phyloP scores from a whole-genome alignment of 2,113 vertebrate genomes.

The Camelus bactrianus region DNA sequence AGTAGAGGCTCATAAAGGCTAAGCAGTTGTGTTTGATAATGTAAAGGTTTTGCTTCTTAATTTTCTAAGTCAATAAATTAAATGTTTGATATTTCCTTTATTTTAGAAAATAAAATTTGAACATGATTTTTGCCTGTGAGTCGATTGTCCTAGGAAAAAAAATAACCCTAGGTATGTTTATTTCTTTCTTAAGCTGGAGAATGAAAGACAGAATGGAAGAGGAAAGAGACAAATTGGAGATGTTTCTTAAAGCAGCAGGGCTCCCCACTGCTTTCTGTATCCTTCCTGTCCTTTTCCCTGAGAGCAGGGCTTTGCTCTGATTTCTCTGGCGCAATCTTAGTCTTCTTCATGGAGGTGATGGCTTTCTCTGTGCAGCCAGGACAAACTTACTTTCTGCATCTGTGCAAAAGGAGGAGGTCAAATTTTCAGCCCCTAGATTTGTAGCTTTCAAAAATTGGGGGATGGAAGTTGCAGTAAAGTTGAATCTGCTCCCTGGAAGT shows the following conservation, averaged over 20 bases:
- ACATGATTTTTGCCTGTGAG: not conserved
- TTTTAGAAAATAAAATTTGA: not conserved
- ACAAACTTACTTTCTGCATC: not conserved
- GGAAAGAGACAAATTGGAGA: not conserved
- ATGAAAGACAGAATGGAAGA: not conserved
- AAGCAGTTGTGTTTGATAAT: not conserved
- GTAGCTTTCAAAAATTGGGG: not conserved
- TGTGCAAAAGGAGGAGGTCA: not conserved
- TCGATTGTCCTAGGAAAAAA: not conserved
- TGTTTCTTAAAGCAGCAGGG: not conserved
- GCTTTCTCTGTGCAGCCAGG: not conserved
- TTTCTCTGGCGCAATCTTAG: not conserved
- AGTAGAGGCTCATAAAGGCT: not conserved
- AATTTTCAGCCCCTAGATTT: not conserved
- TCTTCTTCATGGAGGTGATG: not conserved
- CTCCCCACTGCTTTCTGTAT: not conserved
- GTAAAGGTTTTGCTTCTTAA: not conserved
- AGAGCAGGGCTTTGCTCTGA: not conserved
- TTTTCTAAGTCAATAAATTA: constrained; percentile 32
- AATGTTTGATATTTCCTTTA: constrained; percentile 13
- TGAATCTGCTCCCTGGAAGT: not conserved
- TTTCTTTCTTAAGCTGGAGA: not conserved
- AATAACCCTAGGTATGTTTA: not conserved
- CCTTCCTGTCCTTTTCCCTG: not conserved
- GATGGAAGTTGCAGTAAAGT: not conserved